These are phyloP conservation scores for Chirona hameri DNA, from an alignment of 2,888 invertebrate species.

Conservation along the genomic window DNA sequence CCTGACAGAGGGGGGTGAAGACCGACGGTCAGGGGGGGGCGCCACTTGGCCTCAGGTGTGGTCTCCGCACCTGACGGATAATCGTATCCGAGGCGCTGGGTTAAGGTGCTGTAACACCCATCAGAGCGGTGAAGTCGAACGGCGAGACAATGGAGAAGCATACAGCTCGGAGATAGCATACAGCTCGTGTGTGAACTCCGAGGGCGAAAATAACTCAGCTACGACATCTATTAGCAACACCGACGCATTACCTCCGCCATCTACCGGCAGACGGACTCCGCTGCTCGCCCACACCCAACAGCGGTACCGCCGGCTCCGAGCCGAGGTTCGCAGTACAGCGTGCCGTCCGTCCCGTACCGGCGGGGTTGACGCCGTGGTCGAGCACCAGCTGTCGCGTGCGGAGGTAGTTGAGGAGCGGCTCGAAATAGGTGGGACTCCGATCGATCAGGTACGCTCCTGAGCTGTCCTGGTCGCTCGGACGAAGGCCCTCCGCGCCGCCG, in stretches of 20 bases:
- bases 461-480: conserved; percentile 48
- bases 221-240: not conserved
- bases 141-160: too few relatives aligned
- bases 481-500: conserved; percentile 40
- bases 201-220: too few relatives aligned
- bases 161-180: too few relatives aligned
- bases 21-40: too few relatives aligned
- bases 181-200: too few relatives aligned
- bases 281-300: too few relatives aligned
- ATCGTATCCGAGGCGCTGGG: too few relatives aligned
- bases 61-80: conserved; percentile 71
- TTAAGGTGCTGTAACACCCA: conserved; percentile 41
- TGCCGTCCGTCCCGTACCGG: conserved; percentile 54
- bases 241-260: conserved; percentile 27
- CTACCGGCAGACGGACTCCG: conserved; percentile 36
- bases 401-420: conserved; percentile 91
- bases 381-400: conserved; percentile 87
- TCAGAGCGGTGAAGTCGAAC: too few relatives aligned
- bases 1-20: too few relatives aligned
- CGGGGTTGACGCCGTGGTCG: conserved; percentile 74
- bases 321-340: not conserved
- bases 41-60: conserved; percentile 65
- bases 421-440: conserved; percentile 87
- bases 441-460: conserved; percentile 88
- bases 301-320: too few relatives aligned